phyloP scores from a whole-genome alignment of 1,140 invertebrate genomes.

The Lasioglossum albipes region DNA sequence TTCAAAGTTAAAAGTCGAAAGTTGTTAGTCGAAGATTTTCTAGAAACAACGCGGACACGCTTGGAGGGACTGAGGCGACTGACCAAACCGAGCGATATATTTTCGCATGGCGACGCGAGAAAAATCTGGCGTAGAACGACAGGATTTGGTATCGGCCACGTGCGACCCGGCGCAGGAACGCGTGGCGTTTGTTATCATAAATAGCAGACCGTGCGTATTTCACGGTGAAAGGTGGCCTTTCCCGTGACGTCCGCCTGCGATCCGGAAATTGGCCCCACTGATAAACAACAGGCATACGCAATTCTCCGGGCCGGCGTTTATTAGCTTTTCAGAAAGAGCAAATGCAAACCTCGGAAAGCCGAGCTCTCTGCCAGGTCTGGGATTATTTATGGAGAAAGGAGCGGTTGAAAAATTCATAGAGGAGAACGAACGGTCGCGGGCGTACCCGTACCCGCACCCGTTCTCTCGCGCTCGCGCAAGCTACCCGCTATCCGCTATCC shows the following conservation, averaged over 20 bases:
- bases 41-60: too few relatives aligned
- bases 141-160: not conserved
- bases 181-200: conserved; percentile 38
- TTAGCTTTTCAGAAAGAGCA: conserved; percentile 25
- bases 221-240: conserved; percentile 24
- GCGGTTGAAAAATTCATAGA: conserved; percentile 36
- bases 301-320: conserved; percentile 18
- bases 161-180: not conserved
- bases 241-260: conserved; percentile 38
- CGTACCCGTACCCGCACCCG: not conserved
- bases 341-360: conserved; percentile 13
- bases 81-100: not conserved
- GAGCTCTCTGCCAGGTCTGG: not conserved
- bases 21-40: too few relatives aligned
- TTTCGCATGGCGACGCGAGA: not conserved
- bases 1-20: too few relatives aligned
- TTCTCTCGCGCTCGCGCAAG: too few relatives aligned
- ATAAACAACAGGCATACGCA: conserved; percentile 43
- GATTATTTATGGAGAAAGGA: conserved; percentile 38
- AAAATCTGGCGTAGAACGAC: not conserved
- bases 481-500: not conserved
- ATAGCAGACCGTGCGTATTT: conserved; percentile 27
- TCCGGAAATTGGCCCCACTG: conserved; percentile 57
- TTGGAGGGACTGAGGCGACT: too few relatives aligned
- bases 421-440: conserved; percentile 6